Conservation (phyloP, 2,797 vertebrate genomes). For the Busarellus nigricollis region DNA sequence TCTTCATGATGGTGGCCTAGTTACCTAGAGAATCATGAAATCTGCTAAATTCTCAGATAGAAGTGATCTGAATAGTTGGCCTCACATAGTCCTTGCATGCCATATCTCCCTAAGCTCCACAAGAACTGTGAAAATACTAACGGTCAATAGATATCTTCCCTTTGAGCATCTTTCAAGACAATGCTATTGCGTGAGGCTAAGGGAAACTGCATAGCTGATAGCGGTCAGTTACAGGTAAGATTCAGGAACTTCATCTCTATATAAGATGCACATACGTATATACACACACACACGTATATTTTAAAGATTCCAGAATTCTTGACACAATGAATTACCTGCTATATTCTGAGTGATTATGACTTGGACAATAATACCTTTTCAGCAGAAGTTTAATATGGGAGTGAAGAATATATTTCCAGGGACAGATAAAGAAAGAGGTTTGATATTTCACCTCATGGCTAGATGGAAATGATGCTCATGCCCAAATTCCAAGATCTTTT, state of each 20-base stretch:
- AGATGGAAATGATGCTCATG: not conserved
- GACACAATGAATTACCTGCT: not conserved
- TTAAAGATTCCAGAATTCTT: not conserved
- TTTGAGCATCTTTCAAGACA: not conserved
- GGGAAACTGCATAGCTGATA: not conserved
- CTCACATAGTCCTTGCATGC: not conserved
- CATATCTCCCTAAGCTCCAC: not conserved
- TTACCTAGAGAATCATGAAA: not conserved
- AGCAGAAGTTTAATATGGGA: not conserved
- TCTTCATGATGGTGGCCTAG: not conserved
- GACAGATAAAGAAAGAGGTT: not conserved
- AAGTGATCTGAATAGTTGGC: not conserved
- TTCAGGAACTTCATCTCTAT: not conserved
- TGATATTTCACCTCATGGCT: not conserved
- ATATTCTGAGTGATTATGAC: not conserved
- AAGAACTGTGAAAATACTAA: not conserved
- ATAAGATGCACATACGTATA: not conserved
- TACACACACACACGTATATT: accelerated
- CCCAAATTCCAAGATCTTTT: not conserved
- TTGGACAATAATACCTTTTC: not conserved
- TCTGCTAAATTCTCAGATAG: not conserved
- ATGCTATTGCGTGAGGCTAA: not conserved
- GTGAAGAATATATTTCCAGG: not conserved
- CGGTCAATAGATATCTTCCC: not conserved
- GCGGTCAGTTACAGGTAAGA: not conserved